Base-by-base conservation (phyloP, 2,888 invertebrate genomes). In the Unio pictorum region DNA sequence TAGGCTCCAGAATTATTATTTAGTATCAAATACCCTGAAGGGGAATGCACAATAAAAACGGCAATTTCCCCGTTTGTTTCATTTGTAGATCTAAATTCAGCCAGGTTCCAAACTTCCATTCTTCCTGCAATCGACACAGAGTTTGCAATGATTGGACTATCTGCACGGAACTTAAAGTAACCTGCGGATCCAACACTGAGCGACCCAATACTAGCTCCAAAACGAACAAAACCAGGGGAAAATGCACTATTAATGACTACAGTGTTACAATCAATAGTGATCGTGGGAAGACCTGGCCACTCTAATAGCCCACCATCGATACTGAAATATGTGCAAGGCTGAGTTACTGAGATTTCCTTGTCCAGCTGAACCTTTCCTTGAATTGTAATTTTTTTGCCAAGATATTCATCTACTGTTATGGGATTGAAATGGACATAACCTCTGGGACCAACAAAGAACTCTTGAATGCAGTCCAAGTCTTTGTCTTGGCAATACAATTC, bases 221-320 rank as follows among this genome's bases (percentile, higher is more conserved):
- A 79, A 11, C 71, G 66, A 7, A 83, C 68, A 18, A 34, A 70
- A 18, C 77, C 78, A 8, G 79, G 76, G 15, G 71, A 57, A 66
- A 83, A 80, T 4, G 58, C 56, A 15, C 77, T 78, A 66, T 84
- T 80, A 30, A 84, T 76, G 63, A 72, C 72, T 18, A 84, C 76
- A n/a, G 54, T 67, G 11, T 57, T 55, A 73, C 84, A 84, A 64
- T 78, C 79, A 54, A 84, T 30, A 30, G 67, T 77, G 18, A 78
- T 68, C 28, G 62, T 68, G 26, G 79, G 72, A 15, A 61, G 71
- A 1, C 58, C 66, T 3, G 76, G 73, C 81, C 79, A 82, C 4
- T 64, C 64, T 2, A 82, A 55, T 6, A 55, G 55, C n/a, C 80
- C 80, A 4, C 65, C 68, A 30, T 75, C 74, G 4, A 80, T 61